These are phyloP conservation scores for Sebastes hopkinsi DNA, from an alignment of 2,797 vertebrate species.

Conservation along the genomic window DNA sequence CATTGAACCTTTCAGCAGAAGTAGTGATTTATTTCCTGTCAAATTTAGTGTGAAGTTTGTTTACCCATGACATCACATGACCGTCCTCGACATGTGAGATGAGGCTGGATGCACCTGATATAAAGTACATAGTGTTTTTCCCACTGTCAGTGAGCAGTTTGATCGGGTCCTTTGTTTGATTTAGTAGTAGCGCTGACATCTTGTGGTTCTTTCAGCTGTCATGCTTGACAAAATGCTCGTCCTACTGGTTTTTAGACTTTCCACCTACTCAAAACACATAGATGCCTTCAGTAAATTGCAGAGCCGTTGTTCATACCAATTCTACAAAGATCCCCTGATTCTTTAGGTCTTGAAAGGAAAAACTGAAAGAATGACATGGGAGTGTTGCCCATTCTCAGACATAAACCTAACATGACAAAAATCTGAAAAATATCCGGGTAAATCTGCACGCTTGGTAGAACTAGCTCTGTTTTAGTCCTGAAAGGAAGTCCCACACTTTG, in stretches of 20 bases:
- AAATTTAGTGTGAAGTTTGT: neutral
- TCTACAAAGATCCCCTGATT: neutral
- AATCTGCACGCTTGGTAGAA: neutral
- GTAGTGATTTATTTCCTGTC: neutral
- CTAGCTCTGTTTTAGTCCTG: neutral
- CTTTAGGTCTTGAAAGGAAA: neutral
- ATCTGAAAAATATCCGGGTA: neutral
- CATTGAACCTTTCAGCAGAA: neutral
- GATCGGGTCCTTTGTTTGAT: neutral
- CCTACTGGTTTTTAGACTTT: neutral
- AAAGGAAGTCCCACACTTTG: neutral
- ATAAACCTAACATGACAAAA: neutral
- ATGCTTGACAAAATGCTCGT: neutral
- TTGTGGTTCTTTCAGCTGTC: neutral
- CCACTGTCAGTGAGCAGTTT: neutral
- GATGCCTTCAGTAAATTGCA: neutral
- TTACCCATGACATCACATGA: neutral
- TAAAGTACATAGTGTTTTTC: neutral
- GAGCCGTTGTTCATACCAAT: neutral
- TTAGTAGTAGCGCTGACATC: neutral
- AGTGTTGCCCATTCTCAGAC: neutral
- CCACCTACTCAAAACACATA: neutral
- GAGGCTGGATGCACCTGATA: neutral
- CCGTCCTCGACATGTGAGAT: neutral
- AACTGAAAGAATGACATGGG: neutral